Evolutionary conservation across 2,888 invertebrate species (phyloP), one percentile per base, ranked within the genome.

Genomic region (Tipula lateralis): DNA sequence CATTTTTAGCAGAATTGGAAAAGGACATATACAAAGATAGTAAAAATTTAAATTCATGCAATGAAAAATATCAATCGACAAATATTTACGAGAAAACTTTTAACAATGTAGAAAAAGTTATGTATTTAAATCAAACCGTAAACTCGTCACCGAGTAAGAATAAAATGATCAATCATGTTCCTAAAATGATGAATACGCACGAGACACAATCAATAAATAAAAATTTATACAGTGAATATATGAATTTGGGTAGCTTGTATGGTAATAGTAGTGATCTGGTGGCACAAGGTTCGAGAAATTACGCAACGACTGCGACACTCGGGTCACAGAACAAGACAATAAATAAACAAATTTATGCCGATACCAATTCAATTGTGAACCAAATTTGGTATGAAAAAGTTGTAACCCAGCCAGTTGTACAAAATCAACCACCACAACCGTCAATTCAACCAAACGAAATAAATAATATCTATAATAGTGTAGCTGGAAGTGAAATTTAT

Each of bases 1-100:
- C 91, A 16, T 94, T 94, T 86, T 90, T 94, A 44, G 92, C 92
- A 0, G 94, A 94, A 87, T 88, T 94, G 84, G 94, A 94, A 88
- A 94, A 93, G 86, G 92, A 92, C 87, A 89, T 94, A 88, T 90
- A 90, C 86, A 82, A 82, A 9, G 82, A 82, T 5, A 82, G 16
- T 30, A 82, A 82, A 82, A 82, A 82, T 3, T 50, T 88, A 85
- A 87, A 87, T 81, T 87, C 86, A 1, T 88, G 87, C 84, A 90
- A 89, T 86, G 89, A 90, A 29, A 90, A 82, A 82, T 82, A 89
- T 83, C 89, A 89, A 86, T 87, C 88, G 87, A 86, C 87, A 83
- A 89, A 87, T 86, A 90, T 90, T 85, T 89, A 89, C 30, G 85
- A 87, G 16, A 87, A 82, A 82, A 82, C 30, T 6, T 82, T 82